These are phyloP conservation scores for Drosophila mercatorum DNA, from an alignment of 2,888 invertebrate genomes.

Conservation along the genomic window DNA sequence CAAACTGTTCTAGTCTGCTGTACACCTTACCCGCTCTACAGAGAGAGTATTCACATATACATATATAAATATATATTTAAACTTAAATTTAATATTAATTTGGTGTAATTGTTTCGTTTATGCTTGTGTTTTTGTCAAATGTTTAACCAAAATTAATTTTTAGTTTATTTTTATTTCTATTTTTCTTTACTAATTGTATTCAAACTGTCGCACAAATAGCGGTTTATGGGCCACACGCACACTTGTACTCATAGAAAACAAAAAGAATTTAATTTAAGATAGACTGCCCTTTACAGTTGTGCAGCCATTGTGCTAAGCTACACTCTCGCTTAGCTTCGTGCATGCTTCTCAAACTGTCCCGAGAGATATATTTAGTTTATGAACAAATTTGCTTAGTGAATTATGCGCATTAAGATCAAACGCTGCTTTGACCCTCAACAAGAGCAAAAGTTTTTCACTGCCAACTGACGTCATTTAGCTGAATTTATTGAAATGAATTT, in stretches of 20 bases:
- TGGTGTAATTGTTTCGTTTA: constrained; percentile 55
- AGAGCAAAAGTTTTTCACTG: constrained; percentile 33
- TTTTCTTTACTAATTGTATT: constrained; percentile 40
- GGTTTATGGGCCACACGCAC: constrained; percentile 63
- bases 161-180: constrained; percentile 25
- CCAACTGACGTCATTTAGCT: constrained; percentile 54
- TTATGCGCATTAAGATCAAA: constrained; percentile 24
- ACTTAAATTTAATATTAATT: constrained; percentile 44
- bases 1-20: constrained; percentile 57
- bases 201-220: constrained; percentile 32
- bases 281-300: constrained; percentile 22
- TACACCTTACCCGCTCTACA: constrained; percentile 10
- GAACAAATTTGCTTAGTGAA: constrained; percentile 25
- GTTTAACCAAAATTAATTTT: constrained; percentile 64
- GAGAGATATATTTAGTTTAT: constrained; percentile 11
- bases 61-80: not conserved
- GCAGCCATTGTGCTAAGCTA: constrained; percentile 29
- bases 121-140: constrained; percentile 79
- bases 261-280: not conserved
- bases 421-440: constrained; percentile 27
- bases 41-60: constrained; percentile 3
- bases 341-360: constrained; percentile 17
- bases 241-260: constrained; percentile 14
- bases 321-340: constrained; percentile 7
- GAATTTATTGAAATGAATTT: constrained; percentile 27